phyloP scores from a whole-genome alignment of 2,797 vertebrate genomes.

The Pangasius krempfi region DNA sequence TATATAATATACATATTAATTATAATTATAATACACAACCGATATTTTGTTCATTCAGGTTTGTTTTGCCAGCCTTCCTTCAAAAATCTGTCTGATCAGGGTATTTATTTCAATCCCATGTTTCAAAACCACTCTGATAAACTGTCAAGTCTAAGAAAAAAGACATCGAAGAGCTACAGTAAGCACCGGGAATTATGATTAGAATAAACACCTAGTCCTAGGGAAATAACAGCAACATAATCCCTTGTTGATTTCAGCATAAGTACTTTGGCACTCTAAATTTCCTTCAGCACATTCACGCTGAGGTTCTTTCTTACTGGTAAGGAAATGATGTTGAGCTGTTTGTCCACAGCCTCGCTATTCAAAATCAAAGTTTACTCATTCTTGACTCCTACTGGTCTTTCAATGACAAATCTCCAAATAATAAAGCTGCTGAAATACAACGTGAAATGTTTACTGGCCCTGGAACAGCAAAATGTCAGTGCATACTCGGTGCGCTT shows the following conservation, averaged over 20 bases:
- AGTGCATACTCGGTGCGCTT: neutral
- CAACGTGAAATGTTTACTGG: neutral
- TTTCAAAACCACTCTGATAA: neutral
- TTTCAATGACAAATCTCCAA: slow-evolving; percentile 23
- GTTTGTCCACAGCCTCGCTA: slow-evolving; percentile 47
- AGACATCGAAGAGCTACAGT: neutral
- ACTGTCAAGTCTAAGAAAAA: slow-evolving; percentile 2
- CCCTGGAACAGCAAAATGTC: slow-evolving; percentile 22
- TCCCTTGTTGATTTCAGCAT: slow-evolving; percentile 5
- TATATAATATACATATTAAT: neutral
- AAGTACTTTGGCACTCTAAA: neutral
- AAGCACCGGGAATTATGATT: neutral
- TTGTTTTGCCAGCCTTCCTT: neutral
- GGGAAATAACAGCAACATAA: slow-evolving; percentile 24
- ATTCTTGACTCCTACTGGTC: slow-evolving; percentile 31
- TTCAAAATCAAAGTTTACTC: slow-evolving; percentile 53
- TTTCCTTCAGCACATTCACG: slow-evolving; percentile 38
- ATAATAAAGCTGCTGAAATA: slow-evolving; percentile 20
- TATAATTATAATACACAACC: slow-evolving; percentile 5
- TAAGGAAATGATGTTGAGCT: slow-evolving; percentile 15
- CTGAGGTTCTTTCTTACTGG: slow-evolving; percentile 19
- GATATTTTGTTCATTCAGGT: neutral
- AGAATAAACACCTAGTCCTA: slow-evolving; percentile 23
- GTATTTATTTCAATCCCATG: neutral
- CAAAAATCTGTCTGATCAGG: neutral